Conservation (phyloP, 2,888 invertebrate genomes). For the Thymelicus lineola region DNA sequence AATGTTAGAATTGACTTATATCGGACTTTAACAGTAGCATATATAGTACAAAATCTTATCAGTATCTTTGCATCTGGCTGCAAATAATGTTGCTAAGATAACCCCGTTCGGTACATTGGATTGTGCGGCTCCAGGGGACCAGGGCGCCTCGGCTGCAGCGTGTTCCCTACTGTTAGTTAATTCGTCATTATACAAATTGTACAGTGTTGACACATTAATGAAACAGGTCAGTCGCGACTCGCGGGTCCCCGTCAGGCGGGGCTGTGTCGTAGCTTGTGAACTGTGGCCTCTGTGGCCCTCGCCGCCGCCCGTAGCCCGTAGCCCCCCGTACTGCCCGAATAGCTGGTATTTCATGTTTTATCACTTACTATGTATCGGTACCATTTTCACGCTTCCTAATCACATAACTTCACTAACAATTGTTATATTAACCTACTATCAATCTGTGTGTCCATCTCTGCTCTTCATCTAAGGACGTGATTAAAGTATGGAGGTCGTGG, state of each 20-base stretch:
- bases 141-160: too few relatives aligned
- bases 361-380: constrained; percentile 3
- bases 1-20: too few relatives aligned
- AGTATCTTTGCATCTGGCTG: too few relatives aligned
- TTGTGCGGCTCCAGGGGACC: too few relatives aligned
- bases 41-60: too few relatives aligned
- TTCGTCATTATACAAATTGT: background rate
- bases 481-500: background rate
- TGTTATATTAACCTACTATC: background rate
- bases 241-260: background rate
- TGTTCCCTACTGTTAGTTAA: too few relatives aligned
- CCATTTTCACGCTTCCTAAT: constrained; percentile 6
- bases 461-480: background rate
- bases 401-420: background rate
- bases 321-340: background rate
- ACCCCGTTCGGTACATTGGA: too few relatives aligned
- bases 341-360: background rate
- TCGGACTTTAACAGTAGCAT: too few relatives aligned
- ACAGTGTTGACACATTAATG: constrained; percentile 1
- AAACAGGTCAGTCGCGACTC: constrained; percentile 2
- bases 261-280: background rate
- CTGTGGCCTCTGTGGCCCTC: background rate
- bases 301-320: background rate
- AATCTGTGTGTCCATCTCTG: background rate
- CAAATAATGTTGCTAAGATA: too few relatives aligned